Conservation (phyloP, 2,113 vertebrate species). For the Dermatemys mawii region DNA sequence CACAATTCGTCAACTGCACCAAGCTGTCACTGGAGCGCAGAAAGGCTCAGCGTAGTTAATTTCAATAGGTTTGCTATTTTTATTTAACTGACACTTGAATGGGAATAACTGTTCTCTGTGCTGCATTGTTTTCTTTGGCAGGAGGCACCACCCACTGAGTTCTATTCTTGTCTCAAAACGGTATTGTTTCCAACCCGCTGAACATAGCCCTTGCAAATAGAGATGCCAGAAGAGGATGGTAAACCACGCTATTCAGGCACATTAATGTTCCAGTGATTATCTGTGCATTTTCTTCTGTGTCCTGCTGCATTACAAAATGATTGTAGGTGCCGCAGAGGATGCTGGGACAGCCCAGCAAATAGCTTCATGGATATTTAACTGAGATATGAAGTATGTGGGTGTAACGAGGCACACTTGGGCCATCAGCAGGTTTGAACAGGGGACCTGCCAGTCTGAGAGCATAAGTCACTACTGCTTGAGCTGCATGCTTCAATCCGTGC, state of each 20-base stretch:
- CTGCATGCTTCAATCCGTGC: not conserved
- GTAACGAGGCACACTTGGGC: not conserved
- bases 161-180: not conserved
- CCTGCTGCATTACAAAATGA: not conserved
- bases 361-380: not conserved
- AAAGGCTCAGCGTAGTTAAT: not conserved
- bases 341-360: not conserved
- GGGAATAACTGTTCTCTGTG: not conserved
- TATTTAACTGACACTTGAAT: not conserved
- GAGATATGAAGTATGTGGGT: not conserved
- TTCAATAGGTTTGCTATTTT: not conserved
- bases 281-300: not conserved
- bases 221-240: not conserved
- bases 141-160: not conserved
- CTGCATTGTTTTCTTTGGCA: not conserved
- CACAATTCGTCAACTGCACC: not conserved
- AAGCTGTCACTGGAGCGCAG: not conserved
- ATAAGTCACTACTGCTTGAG: not conserved
- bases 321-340: not conserved
- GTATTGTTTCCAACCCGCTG: not conserved
- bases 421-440: not conserved
- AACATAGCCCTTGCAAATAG: not conserved
- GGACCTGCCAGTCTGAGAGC: not conserved
- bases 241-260: not conserved
- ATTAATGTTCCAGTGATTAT: not conserved